A percentile compares a stretch with the other conserved stretches of the same genome.
Evolutionary conservation across 2,888 invertebrate species (phyloP).

Genomic region (Habroteleia sp.): DNA sequence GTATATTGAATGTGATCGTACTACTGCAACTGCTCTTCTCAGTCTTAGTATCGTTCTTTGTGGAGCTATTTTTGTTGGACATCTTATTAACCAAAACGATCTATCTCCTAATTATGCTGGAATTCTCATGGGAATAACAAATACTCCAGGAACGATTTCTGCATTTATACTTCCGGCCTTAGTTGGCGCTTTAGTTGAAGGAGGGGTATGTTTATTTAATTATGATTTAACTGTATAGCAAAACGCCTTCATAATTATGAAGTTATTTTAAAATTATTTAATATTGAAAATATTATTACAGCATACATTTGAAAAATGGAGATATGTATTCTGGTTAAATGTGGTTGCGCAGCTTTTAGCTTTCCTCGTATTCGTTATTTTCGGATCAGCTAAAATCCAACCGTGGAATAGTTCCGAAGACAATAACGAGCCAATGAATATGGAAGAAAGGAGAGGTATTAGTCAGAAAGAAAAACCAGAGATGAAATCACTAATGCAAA

Average conservation of each 20-base stretch:
- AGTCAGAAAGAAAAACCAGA: conserved; percentile 29
- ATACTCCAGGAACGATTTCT: conserved; percentile 78
- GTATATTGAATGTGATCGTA: conserved; percentile 73
- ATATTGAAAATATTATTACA: too few species aligned
- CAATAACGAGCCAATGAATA: conserved; percentile 22
- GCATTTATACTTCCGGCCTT: conserved; percentile 76
- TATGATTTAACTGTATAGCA: too few species aligned
- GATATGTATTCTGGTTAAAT: conserved; percentile 73
- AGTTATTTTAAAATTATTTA: too few species aligned
- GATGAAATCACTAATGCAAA: conserved; percentile 51
- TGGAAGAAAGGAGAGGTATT: conserved; percentile 45
- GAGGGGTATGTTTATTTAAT: too few species aligned
- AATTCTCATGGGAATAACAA: conserved; percentile 79
- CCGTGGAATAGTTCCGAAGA: conserved; percentile 73
- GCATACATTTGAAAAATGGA: conserved; percentile 77
- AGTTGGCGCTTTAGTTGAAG: conserved; percentile 72
- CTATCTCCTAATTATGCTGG: conserved; percentile 79
- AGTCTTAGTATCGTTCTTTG: conserved; percentile 72
- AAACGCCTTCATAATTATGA: too few species aligned
- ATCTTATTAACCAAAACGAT: conserved; percentile 77
- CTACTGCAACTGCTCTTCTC: conserved; percentile 69
- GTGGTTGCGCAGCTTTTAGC: conserved; percentile 70
- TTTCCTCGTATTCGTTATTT: conserved; percentile 70
- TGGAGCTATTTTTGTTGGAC: conserved; percentile 77
- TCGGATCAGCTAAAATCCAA: conserved; percentile 77